Evolutionary conservation across 2,888 invertebrate genomes (phyloP).

Genomic region (Erynnis tages): DNA sequence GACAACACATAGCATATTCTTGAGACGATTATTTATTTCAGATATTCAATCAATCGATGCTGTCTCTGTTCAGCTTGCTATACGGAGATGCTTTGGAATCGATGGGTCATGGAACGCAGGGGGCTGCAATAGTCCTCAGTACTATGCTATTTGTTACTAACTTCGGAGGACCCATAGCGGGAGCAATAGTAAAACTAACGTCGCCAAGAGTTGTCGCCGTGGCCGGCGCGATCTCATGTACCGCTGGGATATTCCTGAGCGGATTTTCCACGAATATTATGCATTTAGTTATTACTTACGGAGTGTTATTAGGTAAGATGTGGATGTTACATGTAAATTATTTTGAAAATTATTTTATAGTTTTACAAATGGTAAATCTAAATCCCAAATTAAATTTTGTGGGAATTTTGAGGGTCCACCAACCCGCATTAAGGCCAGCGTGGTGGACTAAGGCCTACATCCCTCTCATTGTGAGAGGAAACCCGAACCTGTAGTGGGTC

Average conservation of each 20-base stretch:
- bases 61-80: constrained; percentile 86
- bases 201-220: constrained; percentile 71
- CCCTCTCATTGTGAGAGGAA: too few species aligned
- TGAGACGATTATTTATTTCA: constrained; percentile 49
- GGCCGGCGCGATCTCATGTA: constrained; percentile 61
- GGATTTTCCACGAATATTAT: constrained; percentile 68
- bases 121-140: constrained; percentile 85
- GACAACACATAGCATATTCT: too few species aligned
- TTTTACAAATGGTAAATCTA: too few species aligned
- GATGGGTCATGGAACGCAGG: constrained; percentile 84
- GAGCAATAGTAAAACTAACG: constrained; percentile 82
- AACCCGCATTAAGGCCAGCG: too few species aligned
- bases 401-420: too few species aligned
- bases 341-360: too few species aligned
- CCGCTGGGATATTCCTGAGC: constrained; percentile 68
- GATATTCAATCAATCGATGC: constrained; percentile 87
- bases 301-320: constrained; percentile 67
- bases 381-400: too few species aligned
- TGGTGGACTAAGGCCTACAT: too few species aligned
- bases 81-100: constrained; percentile 84
- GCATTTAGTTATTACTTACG: constrained; percentile 71
- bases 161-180: constrained; percentile 86
- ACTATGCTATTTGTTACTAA: constrained; percentile 84
- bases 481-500: too few species aligned
- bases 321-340: too few species aligned